Evolutionary conservation across 2,113 vertebrate species (phyloP), one percentile per base, ranked within the genome.

Genomic region (Ophthalmolycus amberensis): DNA sequence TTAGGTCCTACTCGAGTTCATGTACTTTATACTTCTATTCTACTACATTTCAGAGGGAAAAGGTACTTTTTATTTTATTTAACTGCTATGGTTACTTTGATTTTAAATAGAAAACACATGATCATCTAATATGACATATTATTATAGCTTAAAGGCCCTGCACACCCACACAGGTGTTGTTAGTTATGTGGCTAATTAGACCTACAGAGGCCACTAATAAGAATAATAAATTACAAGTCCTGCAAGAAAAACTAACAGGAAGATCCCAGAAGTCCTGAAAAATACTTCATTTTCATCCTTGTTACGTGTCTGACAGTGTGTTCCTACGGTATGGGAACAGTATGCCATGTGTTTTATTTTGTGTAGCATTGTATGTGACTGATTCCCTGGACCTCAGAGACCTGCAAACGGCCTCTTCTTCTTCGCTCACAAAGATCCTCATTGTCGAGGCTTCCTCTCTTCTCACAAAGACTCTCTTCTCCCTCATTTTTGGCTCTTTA

Each of bases 371-470:
- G 73, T 84, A 75, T 65, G 78, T 25, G 81, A 77, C 42, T 56
- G 84, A 88, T 67, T 88, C 78, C 64, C 63, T 80, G 54, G 66
- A 70, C 92, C 86, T 80, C 42, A 3, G 82, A 89, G 88, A 77
- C 73, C 75, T 59, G 52, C 80, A 83, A 80, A 83, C 69, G 75
- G 79, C 82, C 88, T 88, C 87, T 80, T 91, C 83, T 80, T 79
- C 62, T 85, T 74, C 25, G 66, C n/a, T 71, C 75, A 93, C 91
- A 93, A 93, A 89, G 92, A 88, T 84, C 72, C 60, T 75, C 71
- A 90, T 93, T 93, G 87, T 90, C 71, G 79, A 16, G 62, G 29
- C 80, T 67, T 80, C 63, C 46, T 85, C 71, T 84, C 58, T 50
- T 38, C 80, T 85, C 63, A 59, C 58, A 80, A 65, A 77, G 77